Base-by-base conservation (phyloP, 2,888 invertebrate genomes). In the Andrena flavipes region DNA sequence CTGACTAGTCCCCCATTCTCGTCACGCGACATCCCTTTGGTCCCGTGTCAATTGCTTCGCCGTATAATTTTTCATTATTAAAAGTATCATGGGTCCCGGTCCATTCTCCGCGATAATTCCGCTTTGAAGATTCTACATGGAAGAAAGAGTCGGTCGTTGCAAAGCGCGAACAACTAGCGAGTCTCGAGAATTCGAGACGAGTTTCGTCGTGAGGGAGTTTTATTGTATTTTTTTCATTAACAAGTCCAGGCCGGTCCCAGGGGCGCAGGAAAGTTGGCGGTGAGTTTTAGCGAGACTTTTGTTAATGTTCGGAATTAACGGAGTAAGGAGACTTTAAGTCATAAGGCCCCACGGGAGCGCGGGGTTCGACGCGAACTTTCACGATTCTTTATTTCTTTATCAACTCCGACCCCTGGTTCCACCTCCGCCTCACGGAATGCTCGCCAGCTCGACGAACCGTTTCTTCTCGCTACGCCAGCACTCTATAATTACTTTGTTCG, bases 291-390 rank as follows among this genome's bases (percentile, higher is more conserved):
- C 93, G 91, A 92, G 93, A 93, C 92, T 93, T 93, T 93, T 93
- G 93, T 93, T 93, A 93, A 93, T 93, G 93, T 93, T 93, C 93
- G 91, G 92, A 93, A 93, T 93, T 93, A 93, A 93, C 93, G 93
- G 93, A 92, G 93, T 93, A 93, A 93, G 93, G 93, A 93, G 93
- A 93, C 93, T 93, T 93, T 93, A 93, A 93, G 93, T 93, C 93
- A 93, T 93, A 93, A 93, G 93, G 92, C 91, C 93, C 89, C 93
- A 56, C 83, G 93, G 92, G 93, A 93, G 82, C 84, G 81, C 82
- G 80, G 85, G 92, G 90, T 92, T 92, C 93, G 92, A 92, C 93
- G 93, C 93, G 90, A 93, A 93, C 93, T 93, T 93, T 91, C 89
- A 90, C 92, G 91, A 93, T 93, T 93, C 93, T 93, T 93, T 93